Conservation (phyloP, 2,113 vertebrate genomes). For the Paratilapia polleni region DNA sequence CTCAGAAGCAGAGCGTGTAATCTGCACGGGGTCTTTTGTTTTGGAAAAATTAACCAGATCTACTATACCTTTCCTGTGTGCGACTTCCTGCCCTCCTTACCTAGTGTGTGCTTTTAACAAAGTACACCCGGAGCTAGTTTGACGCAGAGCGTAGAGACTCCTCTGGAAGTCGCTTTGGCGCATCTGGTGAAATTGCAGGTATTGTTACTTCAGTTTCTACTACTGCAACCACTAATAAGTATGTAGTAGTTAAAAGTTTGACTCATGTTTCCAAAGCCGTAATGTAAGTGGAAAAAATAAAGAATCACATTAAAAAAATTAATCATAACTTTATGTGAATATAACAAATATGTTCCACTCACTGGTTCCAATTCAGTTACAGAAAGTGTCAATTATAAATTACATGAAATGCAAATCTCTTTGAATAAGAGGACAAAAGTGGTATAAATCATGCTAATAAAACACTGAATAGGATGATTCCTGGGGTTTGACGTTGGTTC, state of each 20-base stretch:
- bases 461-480: not conserved
- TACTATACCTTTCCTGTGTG: not conserved
- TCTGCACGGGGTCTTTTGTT: not conserved
- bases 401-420: not conserved
- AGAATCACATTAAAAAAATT: not conserved
- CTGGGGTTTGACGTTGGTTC: slow-evolving; percentile 14
- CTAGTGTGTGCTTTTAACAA: not conserved
- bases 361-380: not conserved
- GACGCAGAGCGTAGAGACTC: not conserved
- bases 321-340: not conserved
- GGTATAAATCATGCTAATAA: not conserved
- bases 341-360: not conserved
- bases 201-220: not conserved
- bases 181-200: not conserved
- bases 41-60: not conserved
- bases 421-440: not conserved
- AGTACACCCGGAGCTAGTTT: too few relatives aligned
- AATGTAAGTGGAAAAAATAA: not conserved
- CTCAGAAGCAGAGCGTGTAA: not conserved
- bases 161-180: not conserved
- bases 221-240: not conserved
- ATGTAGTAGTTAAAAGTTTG: not conserved
- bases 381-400: not conserved
- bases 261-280: not conserved
- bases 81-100: not conserved